Base-by-base conservation (phyloP, 2,797 vertebrate genomes). In the Xenentodon cancila region DNA sequence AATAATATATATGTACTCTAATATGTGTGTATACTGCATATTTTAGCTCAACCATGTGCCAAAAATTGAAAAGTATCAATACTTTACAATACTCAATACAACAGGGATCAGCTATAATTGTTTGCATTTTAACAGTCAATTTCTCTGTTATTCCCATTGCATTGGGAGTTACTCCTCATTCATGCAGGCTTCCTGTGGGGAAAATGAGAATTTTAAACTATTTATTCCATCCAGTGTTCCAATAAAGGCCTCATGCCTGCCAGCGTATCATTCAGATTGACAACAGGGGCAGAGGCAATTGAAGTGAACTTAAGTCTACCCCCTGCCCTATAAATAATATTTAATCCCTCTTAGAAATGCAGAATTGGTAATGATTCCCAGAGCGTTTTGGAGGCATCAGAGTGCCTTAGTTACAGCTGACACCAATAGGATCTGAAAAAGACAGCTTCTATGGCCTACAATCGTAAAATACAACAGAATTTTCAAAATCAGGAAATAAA, bases 321-420 rank as follows among this genome's bases (percentile, higher is more conserved):
- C 79, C 48, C 73, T 83, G 73, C 87, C 76, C 82, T 87, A 91
- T 89, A 90, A 91, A 92, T 91, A 89, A 87, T 84, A 84, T 87
- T 88, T 86, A 88, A 91, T 91, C 88, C 86, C 53, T 80, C 78
- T 84, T 82, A 85, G 81, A 80, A 80, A 85, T 59, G 68, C 76
- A 86, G 81, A 80, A 81, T 81, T 63, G 73, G 79, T 86, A 86
- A 90, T 87, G 87, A 88, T 71, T 84, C 83, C 74, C 73, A 68
- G 73, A 83, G 82, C 84, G 80, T 85, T 87, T 75, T 70, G 80
- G 80, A 87, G 87, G 75, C 84, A 78, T 85, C 73, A 56, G 80
- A 75, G 79, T 66, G 82, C 88, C 77, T 81, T 79, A 70, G 79
- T 82, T 80, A 64, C 59, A 49, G 61, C 85, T 84, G 81, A 82